Base-by-base conservation (phyloP, 2,113 vertebrate species). In the Xyrauchen texanus region DNA sequence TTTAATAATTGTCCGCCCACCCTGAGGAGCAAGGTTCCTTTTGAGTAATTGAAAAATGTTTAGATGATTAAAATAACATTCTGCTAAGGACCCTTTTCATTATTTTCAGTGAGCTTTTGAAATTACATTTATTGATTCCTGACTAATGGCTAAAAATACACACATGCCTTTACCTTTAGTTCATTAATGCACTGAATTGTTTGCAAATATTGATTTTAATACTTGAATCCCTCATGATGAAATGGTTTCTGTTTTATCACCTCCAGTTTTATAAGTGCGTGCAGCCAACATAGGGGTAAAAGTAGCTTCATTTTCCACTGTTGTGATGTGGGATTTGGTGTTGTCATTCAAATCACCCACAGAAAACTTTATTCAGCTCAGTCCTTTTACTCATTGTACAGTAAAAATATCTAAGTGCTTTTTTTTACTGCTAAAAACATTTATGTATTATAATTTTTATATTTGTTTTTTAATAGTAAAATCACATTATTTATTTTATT, bases 41-140 rank as follows among this genome's bases (percentile, higher is more conserved):
- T 44, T 78, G 64, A 42, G 52, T 69, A 78, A 78, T 74, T 75
- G 69, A 69, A 78, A 77, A 84, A 73, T 73, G 64, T 83, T 81
- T 68, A 55, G 46, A 62, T 76, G 74, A 76, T 77, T 83, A 66
- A 77, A 77, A 58, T 66, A 77, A 81, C 64, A 62, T 75, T 78
- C 53, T 66, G 52, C 51, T 62, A 44, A 52, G 70, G 70, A 68
- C n/a, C 7, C 58, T 81, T 81, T 81, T 78, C 64, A 81, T 78
- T 84, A 64, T 77, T 77, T 81, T 68, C 15, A 15, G 53, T 70
- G 64, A 67, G 55, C 52, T 45, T 77, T 81, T 73, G 11, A 72
- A 68, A 83, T 80, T 68, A 66, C 21, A 68, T 77, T 65, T 64
- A 80, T 79, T 65, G 73, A 83, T 76, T 77, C 15, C 55, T 66